These are phyloP conservation scores for Ptychoptera contaminata DNA, from an alignment of 2,888 invertebrate species.

Conservation along the genomic window DNA sequence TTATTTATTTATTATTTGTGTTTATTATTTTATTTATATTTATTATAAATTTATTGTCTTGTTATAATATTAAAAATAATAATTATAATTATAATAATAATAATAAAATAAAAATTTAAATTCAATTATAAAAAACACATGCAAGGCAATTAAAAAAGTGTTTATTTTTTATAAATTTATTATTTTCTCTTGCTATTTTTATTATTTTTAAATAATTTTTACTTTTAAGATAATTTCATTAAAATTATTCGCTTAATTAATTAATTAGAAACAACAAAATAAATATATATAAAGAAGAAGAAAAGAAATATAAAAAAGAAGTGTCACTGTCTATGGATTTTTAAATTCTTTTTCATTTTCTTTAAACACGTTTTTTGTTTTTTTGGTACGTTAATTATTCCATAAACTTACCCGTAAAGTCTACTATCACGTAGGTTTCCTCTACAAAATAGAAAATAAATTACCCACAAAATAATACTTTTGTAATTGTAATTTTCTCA, in stretches of 20 bases:
- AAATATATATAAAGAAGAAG: not conserved
- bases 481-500: not conserved
- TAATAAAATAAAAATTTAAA: too few relatives aligned
- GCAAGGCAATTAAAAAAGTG: too few relatives aligned
- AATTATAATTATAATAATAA: too few relatives aligned
- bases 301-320: not conserved
- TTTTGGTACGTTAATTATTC: not conserved
- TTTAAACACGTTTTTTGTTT: not conserved
- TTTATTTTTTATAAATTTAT: too few relatives aligned
- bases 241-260: not conserved
- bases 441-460: constrained; percentile 32
- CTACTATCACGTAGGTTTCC: constrained; percentile 83
- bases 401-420: constrained; percentile 55
- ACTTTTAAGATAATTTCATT: too few relatives aligned
- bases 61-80: too few relatives aligned
- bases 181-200: too few relatives aligned
- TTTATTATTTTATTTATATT: too few relatives aligned
- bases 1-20: too few relatives aligned
- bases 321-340: not conserved
- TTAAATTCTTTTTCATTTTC: not conserved
- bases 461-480: not conserved
- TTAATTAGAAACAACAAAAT: not conserved
- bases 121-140: too few relatives aligned
- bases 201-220: too few relatives aligned
- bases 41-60: too few relatives aligned